Evolutionary conservation across 1,140 invertebrate species (phyloP), one percentile per base, ranked within the genome.

Genomic region (Penaeus indicus): DNA sequence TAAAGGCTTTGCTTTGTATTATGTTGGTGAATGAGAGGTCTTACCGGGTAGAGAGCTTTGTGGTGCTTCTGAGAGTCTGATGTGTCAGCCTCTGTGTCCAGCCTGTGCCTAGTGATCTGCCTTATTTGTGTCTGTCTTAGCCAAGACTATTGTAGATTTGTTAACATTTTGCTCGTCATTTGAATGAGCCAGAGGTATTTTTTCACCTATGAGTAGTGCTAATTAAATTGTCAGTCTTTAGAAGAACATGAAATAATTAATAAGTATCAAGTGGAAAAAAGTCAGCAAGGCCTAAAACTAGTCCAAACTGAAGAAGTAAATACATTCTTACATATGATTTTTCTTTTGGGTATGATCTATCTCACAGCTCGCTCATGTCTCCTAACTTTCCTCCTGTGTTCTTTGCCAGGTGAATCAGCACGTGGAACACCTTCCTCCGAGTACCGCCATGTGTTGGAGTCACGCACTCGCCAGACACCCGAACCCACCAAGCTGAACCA

Each of bases 401-500:
- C 77, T 85, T 89, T 80, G 84, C 18, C 88, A 91, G 90, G 90
- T 85, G 90, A 91, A 84, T 86, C 90, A 54, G 89, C 90, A 21
- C 82, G 90, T 81, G 88, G 89, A 75, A 91, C 90, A 27, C 90
- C 90, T 83, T 91, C 90, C 18, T 91, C 90, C 2, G 90, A 91
- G 69, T 84, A 91, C 62, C 90, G 90, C 42, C 90, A 89, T 25
- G 88, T 84, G n/a, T 69, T 91, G 62, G 90, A 91, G 64, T 85
- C 89, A 38, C 85, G 90, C n/a, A 88, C 90, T 54, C 86, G 90
- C 72, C 90, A 91, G 62, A 91, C 90, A 21, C 90, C 90, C 8
- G 90, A 91, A 83, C 90, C 90, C 60, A 91, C 90, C 47, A 91
- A 90, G 78, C 72, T 91, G 32, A 90, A 84, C 69, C 90, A 91